Evolutionary conservation across 2,888 invertebrate species (phyloP).

Genomic region (Hyalella azteca): DNA sequence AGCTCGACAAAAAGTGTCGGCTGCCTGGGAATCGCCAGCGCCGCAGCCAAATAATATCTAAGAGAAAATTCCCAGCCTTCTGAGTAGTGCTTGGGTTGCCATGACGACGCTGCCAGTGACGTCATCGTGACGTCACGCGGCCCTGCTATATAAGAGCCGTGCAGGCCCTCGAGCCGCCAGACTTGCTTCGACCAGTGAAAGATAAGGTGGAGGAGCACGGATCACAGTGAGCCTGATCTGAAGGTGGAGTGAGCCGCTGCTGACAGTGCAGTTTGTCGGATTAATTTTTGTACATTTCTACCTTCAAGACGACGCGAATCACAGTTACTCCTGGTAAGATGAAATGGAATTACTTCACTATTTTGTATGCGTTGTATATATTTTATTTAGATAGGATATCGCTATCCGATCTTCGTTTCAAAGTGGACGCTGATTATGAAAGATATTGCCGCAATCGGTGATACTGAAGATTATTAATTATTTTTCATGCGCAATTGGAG

Average conservation of each 20-base stretch:
- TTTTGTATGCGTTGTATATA: background rate
- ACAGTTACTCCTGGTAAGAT: slow-evolving; percentile 25
- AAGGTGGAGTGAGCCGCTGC: background rate
- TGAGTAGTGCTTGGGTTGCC: slow-evolving; percentile 6
- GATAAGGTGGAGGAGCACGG: background rate
- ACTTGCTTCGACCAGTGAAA: slow-evolving; percentile 14
- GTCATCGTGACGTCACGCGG: background rate
- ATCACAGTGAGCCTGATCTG: background rate
- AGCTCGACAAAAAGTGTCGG: background rate
- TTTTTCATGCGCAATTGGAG: background rate
- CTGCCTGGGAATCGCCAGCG: background rate
- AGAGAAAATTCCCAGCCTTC: slow-evolving; percentile 14
- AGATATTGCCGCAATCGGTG: background rate
- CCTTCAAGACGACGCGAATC: slow-evolving; percentile 38
- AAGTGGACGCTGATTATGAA: background rate
- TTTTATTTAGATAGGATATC: background rate
- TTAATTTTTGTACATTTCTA: slow-evolving; percentile 31
- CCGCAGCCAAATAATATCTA: slow-evolving; percentile 11
- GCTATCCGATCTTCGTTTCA: background rate
- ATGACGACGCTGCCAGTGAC: background rate
- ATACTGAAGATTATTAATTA: background rate
- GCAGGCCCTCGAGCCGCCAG: background rate
- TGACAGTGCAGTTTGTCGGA: slow-evolving; percentile 13
- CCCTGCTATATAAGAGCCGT: background rate
- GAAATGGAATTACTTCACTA: background rate